These are phyloP conservation scores for Ectemnius lituratus DNA, from an alignment of 2,888 invertebrate genomes.

Conservation along the genomic window DNA sequence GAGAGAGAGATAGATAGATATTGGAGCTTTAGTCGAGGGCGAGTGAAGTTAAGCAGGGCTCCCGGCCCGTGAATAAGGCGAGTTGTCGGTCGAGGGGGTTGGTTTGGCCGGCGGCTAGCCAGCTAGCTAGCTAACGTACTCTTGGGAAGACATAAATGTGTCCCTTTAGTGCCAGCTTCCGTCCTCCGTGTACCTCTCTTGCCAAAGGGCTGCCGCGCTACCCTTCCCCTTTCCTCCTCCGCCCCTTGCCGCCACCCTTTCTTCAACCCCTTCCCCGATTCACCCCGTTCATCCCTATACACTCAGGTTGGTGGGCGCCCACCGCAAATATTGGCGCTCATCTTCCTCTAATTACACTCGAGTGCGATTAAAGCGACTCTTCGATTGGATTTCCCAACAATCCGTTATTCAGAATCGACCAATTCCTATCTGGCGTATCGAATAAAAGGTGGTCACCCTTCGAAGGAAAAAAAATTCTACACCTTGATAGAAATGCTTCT, in stretches of 20 bases:
- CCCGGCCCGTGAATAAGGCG: conserved; percentile 50
- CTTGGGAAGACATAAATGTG: conserved; percentile 62
- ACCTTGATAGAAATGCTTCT: too few species aligned
- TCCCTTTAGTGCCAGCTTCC: conserved; percentile 66
- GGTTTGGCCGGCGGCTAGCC: conserved; percentile 63
- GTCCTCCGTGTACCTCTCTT: conserved; percentile 37
- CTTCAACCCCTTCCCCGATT: conserved; percentile 31
- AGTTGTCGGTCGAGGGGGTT: conserved; percentile 38
- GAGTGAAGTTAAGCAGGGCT: conserved; percentile 10
- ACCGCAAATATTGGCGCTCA: background rate
- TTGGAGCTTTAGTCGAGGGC: background rate
- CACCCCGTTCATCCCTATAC: too few species aligned
- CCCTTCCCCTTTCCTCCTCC: background rate
- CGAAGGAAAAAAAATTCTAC: too few species aligned
- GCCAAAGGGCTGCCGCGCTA: conserved; percentile 37
- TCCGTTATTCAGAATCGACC: background rate
- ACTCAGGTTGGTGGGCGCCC: background rate
- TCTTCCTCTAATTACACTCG: conserved; percentile 22
- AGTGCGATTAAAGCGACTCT: conserved; percentile 41
- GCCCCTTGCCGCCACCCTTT: conserved; percentile 37
- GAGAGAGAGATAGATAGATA: background rate
- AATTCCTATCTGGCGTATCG: background rate
- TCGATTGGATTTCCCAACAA: too few species aligned
- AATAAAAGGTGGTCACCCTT: too few species aligned
- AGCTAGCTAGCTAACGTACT: conserved; percentile 58